Percentiles rank a stretch among this genome's conserved stretches.
Conservation (phyloP, 2,113 vertebrate genomes). For the Xenopus laevis region DNA sequence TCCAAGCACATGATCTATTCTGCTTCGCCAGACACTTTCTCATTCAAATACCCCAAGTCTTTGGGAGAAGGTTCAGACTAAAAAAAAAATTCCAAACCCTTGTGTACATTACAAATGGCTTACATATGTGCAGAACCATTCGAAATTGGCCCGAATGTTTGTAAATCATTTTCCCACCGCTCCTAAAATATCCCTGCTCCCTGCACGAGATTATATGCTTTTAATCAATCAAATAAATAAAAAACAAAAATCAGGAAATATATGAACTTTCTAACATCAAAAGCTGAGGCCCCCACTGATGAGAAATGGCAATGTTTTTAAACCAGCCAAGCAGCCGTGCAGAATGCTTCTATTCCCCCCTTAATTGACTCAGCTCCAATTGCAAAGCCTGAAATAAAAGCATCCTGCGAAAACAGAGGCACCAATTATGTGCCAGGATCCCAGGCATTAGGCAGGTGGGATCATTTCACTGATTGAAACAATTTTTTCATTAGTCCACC, state of each 20-base stretch:
- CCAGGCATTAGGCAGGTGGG: conserved; percentile 17
- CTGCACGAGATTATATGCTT: too few species aligned
- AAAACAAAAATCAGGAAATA: neutral
- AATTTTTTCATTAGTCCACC: conserved; percentile 24
- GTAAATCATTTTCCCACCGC: too few species aligned
- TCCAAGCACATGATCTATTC: too few species aligned
- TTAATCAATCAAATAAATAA: neutral
- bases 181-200: too few species aligned
- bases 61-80: too few species aligned
- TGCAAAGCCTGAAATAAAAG: conserved; percentile 18
- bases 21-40: too few species aligned
- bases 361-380: conserved; percentile 21
- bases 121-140: too few species aligned
- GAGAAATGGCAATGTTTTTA: neutral
- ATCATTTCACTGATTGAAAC: conserved; percentile 33
- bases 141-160: too few species aligned
- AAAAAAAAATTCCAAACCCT: too few species aligned
- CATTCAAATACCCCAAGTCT: too few species aligned
- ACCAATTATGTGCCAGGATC: conserved; percentile 21
- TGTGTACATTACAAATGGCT: too few species aligned
- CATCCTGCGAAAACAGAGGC: conserved; percentile 13
- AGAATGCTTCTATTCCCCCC: neutral
- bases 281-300: neutral
- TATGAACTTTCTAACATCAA: neutral
- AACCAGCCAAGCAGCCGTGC: neutral